Conservation (phyloP, 1,140 invertebrate species). For the Brachionus angularis region DNA sequence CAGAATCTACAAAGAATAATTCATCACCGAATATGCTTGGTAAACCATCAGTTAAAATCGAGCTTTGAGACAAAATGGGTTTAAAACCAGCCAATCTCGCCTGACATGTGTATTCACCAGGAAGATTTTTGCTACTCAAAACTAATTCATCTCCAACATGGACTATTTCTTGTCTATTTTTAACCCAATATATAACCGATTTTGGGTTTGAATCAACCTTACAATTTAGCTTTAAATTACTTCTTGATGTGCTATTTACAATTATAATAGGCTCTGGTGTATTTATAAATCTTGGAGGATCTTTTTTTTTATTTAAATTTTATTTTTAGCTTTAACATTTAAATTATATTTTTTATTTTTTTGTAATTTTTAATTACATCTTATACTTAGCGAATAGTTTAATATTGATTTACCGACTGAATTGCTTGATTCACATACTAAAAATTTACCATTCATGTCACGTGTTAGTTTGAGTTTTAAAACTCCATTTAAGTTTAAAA, state of each 20-base stretch:
- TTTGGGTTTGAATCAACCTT: slow-evolving; percentile 23
- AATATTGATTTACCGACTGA: slow-evolving; percentile 9
- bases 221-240: neutral
- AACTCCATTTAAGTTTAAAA: slow-evolving; percentile 6
- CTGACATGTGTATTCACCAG: slow-evolving; percentile 10
- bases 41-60: neutral
- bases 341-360: neutral
- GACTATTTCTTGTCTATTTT: neutral
- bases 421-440: slow-evolving; percentile 1
- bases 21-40: neutral
- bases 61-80: neutral
- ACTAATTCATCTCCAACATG: neutral
- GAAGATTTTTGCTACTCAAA: neutral
- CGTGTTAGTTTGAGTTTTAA: slow-evolving; percentile 7
- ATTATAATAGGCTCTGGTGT: neutral
- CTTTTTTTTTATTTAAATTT: no score
- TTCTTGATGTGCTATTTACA: neutral
- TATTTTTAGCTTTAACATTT: neutral
- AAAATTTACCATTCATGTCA: slow-evolving; percentile 4
- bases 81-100: neutral
- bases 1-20: neutral
- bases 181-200: neutral
- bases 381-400: slow-evolving; percentile 3
- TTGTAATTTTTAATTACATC: slow-evolving; percentile 18
- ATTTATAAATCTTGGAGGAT: slow-evolving; percentile 9